Evolutionary conservation across 2,113 vertebrate species (phyloP).

Genomic region (Corapipo altera): DNA sequence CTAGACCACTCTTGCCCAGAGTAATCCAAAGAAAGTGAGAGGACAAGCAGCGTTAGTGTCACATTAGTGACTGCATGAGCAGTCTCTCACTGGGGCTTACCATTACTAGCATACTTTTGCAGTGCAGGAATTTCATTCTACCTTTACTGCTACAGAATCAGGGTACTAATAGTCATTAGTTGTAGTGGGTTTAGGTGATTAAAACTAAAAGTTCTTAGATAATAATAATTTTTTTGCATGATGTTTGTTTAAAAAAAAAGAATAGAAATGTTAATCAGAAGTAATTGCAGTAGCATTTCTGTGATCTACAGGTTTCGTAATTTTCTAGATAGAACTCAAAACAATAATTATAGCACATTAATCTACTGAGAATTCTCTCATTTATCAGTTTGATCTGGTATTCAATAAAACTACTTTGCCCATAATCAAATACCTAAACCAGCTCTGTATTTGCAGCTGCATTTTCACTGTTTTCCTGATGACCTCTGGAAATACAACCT

Average conservation of each 20-base stretch:
- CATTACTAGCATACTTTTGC: not conserved
- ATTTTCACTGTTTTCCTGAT: not conserved
- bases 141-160: not conserved
- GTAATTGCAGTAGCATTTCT: not conserved
- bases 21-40: not conserved
- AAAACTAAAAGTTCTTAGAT: not conserved
- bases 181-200: not conserved
- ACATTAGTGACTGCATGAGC: not conserved
- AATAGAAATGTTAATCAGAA: not conserved
- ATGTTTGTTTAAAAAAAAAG: not conserved
- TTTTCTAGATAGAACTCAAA: not conserved
- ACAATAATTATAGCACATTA: not conserved
- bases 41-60: not conserved
- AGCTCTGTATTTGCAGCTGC: not conserved
- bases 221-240: not conserved
- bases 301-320: not conserved
- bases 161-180: not conserved
- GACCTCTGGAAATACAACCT: not conserved
- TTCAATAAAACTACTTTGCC: not conserved
- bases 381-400: not conserved
- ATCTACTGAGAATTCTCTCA: not conserved
- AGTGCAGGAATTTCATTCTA: not conserved
- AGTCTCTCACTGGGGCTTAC: not conserved
- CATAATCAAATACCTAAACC: not conserved
- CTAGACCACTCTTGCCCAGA: constrained; percentile 10